Evolutionary conservation across 2,888 invertebrate species (phyloP), one percentile per base, ranked within the genome.

Genomic region (Tineola bisselliella): DNA sequence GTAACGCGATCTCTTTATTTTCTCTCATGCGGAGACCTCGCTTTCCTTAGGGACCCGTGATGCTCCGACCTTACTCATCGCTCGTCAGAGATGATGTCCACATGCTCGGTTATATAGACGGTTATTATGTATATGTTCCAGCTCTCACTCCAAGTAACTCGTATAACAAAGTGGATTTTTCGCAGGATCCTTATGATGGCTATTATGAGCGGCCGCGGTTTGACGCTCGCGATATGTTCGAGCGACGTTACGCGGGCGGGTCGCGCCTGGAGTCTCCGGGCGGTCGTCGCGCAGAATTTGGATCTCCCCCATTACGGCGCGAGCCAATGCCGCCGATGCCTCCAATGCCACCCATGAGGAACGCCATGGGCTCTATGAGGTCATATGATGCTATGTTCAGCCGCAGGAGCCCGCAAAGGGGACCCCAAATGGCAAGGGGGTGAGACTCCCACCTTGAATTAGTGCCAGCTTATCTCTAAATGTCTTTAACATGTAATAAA

Each of bases 301-400:
- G 89, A 68, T 92, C 93, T 63, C 93, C 93, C 65, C 93, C 93
- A 62, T 88, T 93, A 70, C 89, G 93, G 66, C 89, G 94, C 52
- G 94, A 94, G 76, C 93, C 93, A 13, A 90, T 93, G 88, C 94
- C 94, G 59, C 94, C 94, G 43, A 91, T 93, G 89, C 93, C 93
- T 65, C 91, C 92, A 70, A 89, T 93, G 71, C 88, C 90, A 1
- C 88, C 89, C 65, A 84, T 89, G 78, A 79, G 89, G 65, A 83
- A 86, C 70, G 88, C 89, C 70, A 89, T 90, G 88, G 89, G 90
- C 70, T 89, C 93, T 67, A 90, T 92, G 89, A 89, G 92, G 86
- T 91, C 88, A 82, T 90, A 94, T 77, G 94, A 94, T 78, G 89
- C 91, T 68, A 93, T 94, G 92, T 94, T 93, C 84, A 94, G 93